Evolutionary conservation across 2,797 vertebrate species (phyloP), one percentile per base, ranked within the genome.

Genomic region (Carcharodon carcharias): DNA sequence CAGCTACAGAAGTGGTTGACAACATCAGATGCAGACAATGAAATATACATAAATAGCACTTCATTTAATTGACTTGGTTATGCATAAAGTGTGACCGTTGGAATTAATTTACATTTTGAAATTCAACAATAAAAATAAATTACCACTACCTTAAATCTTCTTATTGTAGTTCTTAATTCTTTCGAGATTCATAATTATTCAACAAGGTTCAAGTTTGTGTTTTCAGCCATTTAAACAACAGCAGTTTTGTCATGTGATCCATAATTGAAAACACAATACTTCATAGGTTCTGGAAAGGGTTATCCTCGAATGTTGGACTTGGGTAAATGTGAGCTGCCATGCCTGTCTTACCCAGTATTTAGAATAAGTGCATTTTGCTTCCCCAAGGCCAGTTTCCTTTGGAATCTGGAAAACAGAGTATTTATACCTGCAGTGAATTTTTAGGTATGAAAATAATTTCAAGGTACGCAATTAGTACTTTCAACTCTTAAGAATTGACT

Each of bases 1-100:
- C 97, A 98, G 96, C 97, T 99, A 77, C 96, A 97, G 85, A 98
- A 98, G 93, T 98, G 98, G 98, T 96, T 94, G 67, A 80, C 18
- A 5, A 73, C 96, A n/a, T 94, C 97, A 14, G 89, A 96, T 45
- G 96, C 97, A 67, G 40, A 26, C n/a, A 12, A 93, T 1, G 91
- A 45, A 45, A 26, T 26, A 93, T 26, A 93, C n/a, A 45, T 0
- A 26, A 93, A 7, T 23, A 4, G 3, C 0, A 45, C n/a, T 18
- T 0, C 40, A 67, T n/a, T 45, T 21, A 7, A 1, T 93, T 67
- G 21, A 1, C 8, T 45, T 21, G 4, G 8, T 50, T 0, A 6
- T 45, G 6, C n/a, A 50, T 85, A 85, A 85, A 7, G 5, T 21
- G 40, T 1, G 7, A 45, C 18, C 5, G 40, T 23, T 85, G 80